Conservation (phyloP, 2,888 invertebrate species). For the Epirrhoe tristata region DNA sequence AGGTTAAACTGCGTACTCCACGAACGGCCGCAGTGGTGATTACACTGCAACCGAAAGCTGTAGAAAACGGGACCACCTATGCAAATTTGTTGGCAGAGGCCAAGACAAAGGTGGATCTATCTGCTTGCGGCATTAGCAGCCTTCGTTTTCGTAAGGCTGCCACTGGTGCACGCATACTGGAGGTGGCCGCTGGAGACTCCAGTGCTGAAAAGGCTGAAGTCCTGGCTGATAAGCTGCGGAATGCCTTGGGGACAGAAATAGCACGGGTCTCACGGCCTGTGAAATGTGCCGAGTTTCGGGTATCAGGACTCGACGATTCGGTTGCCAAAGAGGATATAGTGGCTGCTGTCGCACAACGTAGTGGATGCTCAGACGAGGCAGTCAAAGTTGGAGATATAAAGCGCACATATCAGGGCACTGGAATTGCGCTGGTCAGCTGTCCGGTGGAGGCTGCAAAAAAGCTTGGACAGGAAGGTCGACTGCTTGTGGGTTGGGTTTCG, state of each 20-base stretch:
- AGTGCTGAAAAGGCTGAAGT: background rate
- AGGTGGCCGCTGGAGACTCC: background rate
- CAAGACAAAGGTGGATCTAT: background rate
- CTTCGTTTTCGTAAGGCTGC: background rate
- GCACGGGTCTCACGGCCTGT: slow-evolving; percentile 28
- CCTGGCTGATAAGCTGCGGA: too few relatives aligned
- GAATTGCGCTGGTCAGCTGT: slow-evolving; percentile 9
- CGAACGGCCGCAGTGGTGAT: background rate
- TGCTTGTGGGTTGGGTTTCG: slow-evolving; percentile 38
- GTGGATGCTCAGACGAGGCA: slow-evolving; percentile 1
- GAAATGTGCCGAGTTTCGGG: slow-evolving; percentile 31
- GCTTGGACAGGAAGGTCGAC: background rate
- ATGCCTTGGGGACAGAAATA: background rate
- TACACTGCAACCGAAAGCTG: background rate
- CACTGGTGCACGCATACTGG: too few relatives aligned
- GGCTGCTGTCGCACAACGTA: slow-evolving; percentile 22
- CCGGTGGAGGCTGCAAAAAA: slow-evolving; percentile 18
- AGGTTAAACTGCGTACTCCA: background rate
- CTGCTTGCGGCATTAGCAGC: background rate
- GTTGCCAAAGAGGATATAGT: slow-evolving; percentile 22
- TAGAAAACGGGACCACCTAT: background rate
- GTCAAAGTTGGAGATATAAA: slow-evolving; percentile 25
- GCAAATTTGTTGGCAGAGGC: background rate
- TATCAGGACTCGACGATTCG: slow-evolving; percentile 41
- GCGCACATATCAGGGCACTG: background rate